Percentiles rank a stretch among this genome's conserved stretches.
Conservation (phyloP, 2,888 invertebrate species). For the Lapara coniferarum region DNA sequence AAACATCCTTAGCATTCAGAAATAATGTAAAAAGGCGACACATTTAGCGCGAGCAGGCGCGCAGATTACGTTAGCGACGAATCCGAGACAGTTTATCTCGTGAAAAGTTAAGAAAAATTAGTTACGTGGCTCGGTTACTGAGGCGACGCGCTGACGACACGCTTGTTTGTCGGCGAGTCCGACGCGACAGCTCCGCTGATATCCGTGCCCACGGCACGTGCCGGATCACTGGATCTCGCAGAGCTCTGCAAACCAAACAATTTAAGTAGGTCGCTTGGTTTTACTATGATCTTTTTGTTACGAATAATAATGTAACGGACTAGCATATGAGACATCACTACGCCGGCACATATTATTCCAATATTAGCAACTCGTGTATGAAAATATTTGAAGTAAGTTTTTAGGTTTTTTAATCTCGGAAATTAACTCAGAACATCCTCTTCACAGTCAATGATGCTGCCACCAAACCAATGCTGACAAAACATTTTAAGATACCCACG, state of each 20-base stretch:
- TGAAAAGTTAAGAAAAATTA: conserved; percentile 24
- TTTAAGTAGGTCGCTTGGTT: background rate
- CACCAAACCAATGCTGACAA: background rate
- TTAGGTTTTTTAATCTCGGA: no score
- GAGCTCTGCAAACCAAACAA: background rate
- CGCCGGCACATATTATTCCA: no score
- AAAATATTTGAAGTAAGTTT: no score
- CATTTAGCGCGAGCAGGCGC: background rate
- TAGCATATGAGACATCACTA: no score
- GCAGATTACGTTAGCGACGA: conserved; percentile 1
- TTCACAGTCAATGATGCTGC: no score
- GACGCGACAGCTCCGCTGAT: background rate
- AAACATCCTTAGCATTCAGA: background rate
- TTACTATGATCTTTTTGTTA: background rate
- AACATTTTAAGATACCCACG: background rate
- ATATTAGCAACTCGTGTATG: no score
- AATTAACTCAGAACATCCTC: no score
- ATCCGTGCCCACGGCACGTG: conserved; percentile 3
- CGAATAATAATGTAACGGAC: no score
- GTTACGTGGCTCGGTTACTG: conserved; percentile 18
- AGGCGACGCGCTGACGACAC: background rate
- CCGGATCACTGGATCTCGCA: background rate
- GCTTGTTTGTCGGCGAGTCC: background rate
- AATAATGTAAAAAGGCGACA: conserved; percentile 3
- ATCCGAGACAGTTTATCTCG: conserved; percentile 21